Evolutionary conservation across 2,113 vertebrate species (phyloP), one percentile per base, ranked within the genome.

Genomic region (Pycnonotus jocosus): DNA sequence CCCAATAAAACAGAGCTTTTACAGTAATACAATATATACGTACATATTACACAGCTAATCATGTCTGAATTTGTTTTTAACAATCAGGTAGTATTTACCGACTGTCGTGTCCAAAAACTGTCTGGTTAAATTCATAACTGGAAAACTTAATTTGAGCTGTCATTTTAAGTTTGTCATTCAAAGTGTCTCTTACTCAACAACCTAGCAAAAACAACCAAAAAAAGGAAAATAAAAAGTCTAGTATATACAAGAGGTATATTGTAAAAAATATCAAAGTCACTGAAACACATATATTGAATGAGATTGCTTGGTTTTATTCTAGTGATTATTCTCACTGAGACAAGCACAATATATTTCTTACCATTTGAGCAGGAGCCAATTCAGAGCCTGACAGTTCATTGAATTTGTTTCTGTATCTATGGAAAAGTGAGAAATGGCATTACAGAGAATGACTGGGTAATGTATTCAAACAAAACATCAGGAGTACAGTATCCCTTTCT

Each of bases 11-110:
- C 16, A 14, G 22, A 76, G 28, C 16, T 73, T 94, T 97, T 95
- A 45, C n/a, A 53, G 54, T 62, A 56, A 81, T 65, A 44, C 16
- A 88, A 48, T 97, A 88, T 89, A 65, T 64, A 48, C 57, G 8
- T 61, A 89, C 82, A 45, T 77, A 50, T 93, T 76, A 66, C 71
- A 64, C 24, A 95, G 56, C 57, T 90, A 76, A 91, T 77, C 64
- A 56, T 65, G 45, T 81, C 61, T 93, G 37, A 96, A 89, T 91
- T 92, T 92, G n/a, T 30, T 95, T 97, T 88, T n/a, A 69, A 79
- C 61, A 86, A 68, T 82, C 85, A 60, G 71, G 54, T 86, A 37
- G 60, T 79, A 61, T 80, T 83, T 92, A 91, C 64, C 18, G 11
- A 77, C 77, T 64, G 30, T 68, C 64, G 8, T 81, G 57, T 62